These are phyloP conservation scores for Podarcis cretensis DNA, from an alignment of 2,113 vertebrate genomes.

Conservation along the genomic window DNA sequence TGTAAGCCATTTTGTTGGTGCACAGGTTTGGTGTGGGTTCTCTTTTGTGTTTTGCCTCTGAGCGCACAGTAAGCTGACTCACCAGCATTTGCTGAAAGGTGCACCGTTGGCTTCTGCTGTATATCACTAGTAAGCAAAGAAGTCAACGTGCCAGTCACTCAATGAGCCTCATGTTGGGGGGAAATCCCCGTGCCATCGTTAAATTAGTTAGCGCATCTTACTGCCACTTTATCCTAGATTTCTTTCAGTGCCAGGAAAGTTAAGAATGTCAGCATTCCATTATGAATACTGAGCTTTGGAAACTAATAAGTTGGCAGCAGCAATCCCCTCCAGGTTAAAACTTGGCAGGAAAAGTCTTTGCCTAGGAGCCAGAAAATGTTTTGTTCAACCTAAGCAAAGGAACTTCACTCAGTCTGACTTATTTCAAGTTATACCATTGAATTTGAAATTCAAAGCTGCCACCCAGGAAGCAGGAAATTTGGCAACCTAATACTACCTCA, in stretches of 20 bases:
- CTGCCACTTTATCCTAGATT: neutral
- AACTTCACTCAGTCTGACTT: neutral
- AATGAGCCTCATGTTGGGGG: neutral
- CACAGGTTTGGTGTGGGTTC: neutral
- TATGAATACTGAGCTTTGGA: slow-evolving; percentile 1
- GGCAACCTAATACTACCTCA: neutral
- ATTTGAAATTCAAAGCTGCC: neutral
- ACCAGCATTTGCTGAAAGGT: neutral
- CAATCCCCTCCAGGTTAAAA: neutral
- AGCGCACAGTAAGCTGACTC: neutral
- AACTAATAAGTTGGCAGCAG: neutral
- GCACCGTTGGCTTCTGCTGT: accelerated
- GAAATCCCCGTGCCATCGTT: neutral
- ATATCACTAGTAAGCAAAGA: neutral
- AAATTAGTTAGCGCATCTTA: neutral
- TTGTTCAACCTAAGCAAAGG: neutral
- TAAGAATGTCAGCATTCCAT: neutral
- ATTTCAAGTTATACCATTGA: neutral
- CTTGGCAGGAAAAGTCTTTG: slow-evolving; percentile 21
- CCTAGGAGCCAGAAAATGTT: neutral
- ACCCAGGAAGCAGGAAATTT: slow-evolving; percentile 7
- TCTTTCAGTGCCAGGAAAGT: neutral
- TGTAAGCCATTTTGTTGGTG: no score
- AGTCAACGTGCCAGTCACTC: neutral
- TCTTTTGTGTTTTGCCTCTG: neutral